Evolutionary conservation across 2,113 vertebrate genomes (phyloP), one percentile per base, ranked within the genome.

Genomic region (Oxyruncus cristatus): DNA sequence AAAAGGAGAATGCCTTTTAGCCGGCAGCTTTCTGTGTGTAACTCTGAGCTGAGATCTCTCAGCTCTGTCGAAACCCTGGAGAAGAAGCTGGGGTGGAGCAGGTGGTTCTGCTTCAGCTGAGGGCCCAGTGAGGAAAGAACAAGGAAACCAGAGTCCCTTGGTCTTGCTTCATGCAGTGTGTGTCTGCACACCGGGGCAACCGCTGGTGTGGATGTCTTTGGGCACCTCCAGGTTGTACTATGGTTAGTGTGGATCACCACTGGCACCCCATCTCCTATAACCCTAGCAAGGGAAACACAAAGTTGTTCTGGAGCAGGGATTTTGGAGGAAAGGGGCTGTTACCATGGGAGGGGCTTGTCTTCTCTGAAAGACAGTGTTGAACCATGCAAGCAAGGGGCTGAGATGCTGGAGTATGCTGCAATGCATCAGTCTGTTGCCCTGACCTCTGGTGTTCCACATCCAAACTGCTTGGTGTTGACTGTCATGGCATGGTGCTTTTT

Each of bases 351-450:
- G 7, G 10, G 26, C n/a, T 73, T 4, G 0, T 53, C 61, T 66
- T 9, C 21, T 85, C n/a, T 46, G 15, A 39, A 26, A n/a, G 41
- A 27, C 1, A 2, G 5, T 1, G 0, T 46, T 0, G 3, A 77
- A 37, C 62, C 3, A 2, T 1, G 2, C 6, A 6, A 41, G 23
- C 3, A 2, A 46, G 56, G 39, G 46, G 28, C 44, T 87, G 32
- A 14, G 55, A 16, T 21, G 0, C 6, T 32, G 58, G 26, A 37
- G 37, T 33, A 30, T 19, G 3, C 33, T 72, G 46, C 1, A 0
- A 26, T 32, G 22, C 44, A 35, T 58, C 53, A 16, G 13, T 12
- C 44, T 44, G 44, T 46, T 65, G 30, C 11, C 76, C 35, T 2
- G 2, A 6, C 24, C 27, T 72, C 68, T 1, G 6, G 22, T 84